Evolutionary conservation across 2,797 vertebrate species (phyloP).

Genomic region (Hyperoplus immaculatus): DNA sequence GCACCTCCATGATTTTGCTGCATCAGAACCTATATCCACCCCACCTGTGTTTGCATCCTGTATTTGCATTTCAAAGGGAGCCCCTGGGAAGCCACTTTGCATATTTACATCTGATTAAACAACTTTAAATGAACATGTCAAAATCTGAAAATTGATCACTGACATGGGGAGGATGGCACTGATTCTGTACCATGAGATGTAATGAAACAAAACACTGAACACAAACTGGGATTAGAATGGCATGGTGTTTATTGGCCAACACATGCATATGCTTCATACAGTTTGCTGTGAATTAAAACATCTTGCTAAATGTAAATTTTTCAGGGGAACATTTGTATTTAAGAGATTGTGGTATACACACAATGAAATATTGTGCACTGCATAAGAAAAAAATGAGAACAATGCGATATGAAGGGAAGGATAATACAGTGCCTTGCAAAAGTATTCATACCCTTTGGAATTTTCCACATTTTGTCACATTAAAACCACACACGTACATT

Average conservation of each 20-base stretch:
- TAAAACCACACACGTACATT: too few species aligned
- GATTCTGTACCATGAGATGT: conserved; percentile 32
- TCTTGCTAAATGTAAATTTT: conserved; percentile 18
- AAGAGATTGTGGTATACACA: background rate
- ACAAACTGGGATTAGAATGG: conserved; percentile 50
- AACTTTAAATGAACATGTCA: conserved; percentile 87
- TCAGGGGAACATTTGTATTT: background rate
- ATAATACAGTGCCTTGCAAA: background rate
- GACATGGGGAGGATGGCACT: conserved; percentile 54
- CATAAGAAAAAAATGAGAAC: conserved; percentile 1
- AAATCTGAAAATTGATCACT: conserved; percentile 77
- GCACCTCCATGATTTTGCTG: conserved; percentile 79
- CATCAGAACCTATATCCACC: conserved; percentile 81
- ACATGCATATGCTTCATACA: conserved; percentile 4
- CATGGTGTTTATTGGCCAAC: conserved; percentile 16
- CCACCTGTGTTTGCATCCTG: conserved; percentile 84
- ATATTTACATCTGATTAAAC: conserved; percentile 88
- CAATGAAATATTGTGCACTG: background rate
- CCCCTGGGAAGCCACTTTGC: conserved; percentile 82
- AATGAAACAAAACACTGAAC: conserved; percentile 47
- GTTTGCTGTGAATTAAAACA: conserved; percentile 9
- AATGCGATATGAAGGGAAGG: conserved; percentile 2
- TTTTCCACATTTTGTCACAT: too few species aligned
- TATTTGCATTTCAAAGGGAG: conserved; percentile 89
- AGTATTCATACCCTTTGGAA: too few species aligned